Base-by-base conservation (phyloP, 1,140 invertebrate species). In the Varroa destructor region DNA sequence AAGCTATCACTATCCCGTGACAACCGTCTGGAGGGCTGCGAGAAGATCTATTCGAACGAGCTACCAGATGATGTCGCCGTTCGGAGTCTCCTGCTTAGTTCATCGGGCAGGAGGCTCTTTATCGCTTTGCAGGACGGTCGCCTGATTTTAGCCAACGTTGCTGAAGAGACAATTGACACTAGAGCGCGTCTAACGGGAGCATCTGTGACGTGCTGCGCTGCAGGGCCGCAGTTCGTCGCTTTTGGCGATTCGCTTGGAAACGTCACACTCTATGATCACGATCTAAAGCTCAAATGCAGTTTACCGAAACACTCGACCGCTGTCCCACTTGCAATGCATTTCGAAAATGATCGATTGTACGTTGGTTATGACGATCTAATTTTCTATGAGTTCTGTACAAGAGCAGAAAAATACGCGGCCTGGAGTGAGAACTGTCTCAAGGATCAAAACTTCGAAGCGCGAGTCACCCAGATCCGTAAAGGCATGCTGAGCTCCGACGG, bases 301-400 rank as follows among this genome's bases (percentile, higher is more conserved):
- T 14, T 46, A 8, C 61, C 61, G 40, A 51, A 51, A 8, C 46
- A 40, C 12, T 12, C 12, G 40, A 36, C 61, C 1, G 61, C 61
- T 2, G 46, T 40, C 8, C 61, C 61, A 37, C 40, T 67, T 1
- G 40, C 61, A 3, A 40, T 67, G 10, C 61, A 40, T 40, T 67
- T 67, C 36, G 61, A 67, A 37, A 67, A 67, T 37, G 61, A 67
- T 40, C 40, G 61, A 37, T 37, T 67, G 14, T 67, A 67, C 37
- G 61, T 67, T n/a, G 12, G 40, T 5, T 43, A 67, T 67, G 46
- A 67, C 61, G 61, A 67, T 67, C 37, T 67, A 12, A 67, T 46
- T 40, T 67, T 67, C 61, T 67, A 43, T 37, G 61, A 67, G 36
- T 67, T 67, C 61, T 67, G 61, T 40, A 67, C 61, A 2, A 67